These are phyloP conservation scores for Galendromus occidentalis DNA, from an alignment of 1,140 invertebrate species.

Conservation along the genomic window DNA sequence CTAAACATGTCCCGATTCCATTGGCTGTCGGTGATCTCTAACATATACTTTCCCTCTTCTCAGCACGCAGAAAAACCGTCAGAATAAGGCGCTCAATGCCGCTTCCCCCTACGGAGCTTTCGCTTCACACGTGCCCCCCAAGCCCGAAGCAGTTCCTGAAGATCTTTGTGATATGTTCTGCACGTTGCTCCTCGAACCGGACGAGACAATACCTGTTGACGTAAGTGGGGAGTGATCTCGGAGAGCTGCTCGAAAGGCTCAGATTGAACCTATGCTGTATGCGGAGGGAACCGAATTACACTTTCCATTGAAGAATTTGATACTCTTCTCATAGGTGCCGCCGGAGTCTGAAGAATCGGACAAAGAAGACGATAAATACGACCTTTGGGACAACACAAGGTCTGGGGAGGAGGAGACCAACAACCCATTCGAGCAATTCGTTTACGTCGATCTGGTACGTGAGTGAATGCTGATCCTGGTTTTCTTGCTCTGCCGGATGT, in stretches of 20 bases:
- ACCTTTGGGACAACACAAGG: not conserved
- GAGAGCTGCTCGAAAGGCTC: too few relatives aligned
- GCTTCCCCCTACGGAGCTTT: not conserved
- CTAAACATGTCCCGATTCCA: too few relatives aligned
- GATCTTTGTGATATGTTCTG: conserved; percentile 7
- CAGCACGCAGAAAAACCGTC: too few relatives aligned
- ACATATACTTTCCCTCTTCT: too few relatives aligned
- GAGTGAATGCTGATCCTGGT: too few relatives aligned
- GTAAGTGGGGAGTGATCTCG: not conserved
- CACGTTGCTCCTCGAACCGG: not conserved
- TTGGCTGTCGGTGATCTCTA: too few relatives aligned
- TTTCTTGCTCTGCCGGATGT: too few relatives aligned
- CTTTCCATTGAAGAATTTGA: too few relatives aligned
- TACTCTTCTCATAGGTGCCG: too few relatives aligned
- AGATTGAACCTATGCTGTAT: too few relatives aligned
- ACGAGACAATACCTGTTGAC: not conserved
- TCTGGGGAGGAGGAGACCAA: not conserved
- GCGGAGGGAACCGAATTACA: too few relatives aligned
- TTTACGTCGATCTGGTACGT: conserved; percentile 2
- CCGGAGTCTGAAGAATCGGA: not conserved
- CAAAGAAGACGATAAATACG: not conserved
- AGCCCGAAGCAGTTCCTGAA: not conserved
- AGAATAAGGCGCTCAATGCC: not conserved
- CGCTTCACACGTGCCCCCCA: not conserved
- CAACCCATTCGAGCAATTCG: not conserved